Percentiles rank a stretch among this genome's conserved stretches.
These are phyloP conservation scores for Gavia stellata DNA, from an alignment of 2,113 vertebrate genomes.

Conservation along the genomic window DNA sequence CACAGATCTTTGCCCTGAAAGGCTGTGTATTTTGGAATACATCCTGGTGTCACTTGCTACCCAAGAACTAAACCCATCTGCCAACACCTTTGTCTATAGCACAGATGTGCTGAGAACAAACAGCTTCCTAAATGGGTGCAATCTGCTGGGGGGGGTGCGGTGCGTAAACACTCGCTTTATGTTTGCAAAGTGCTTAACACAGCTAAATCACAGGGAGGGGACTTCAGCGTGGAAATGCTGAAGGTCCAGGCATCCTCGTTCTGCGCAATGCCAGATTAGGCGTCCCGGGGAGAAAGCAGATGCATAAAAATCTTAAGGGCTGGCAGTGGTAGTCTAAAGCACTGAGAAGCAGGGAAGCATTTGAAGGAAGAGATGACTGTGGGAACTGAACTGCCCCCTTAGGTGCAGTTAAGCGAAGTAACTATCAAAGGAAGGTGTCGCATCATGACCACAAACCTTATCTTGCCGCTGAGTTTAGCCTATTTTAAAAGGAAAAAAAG, in stretches of 20 bases:
- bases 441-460: not conserved
- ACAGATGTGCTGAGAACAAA: not conserved
- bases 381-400: not conserved
- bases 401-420: not conserved
- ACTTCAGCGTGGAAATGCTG: not conserved
- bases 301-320: not conserved
- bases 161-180: not conserved
- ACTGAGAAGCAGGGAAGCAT: not conserved
- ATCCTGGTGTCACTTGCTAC: not conserved
- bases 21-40: not conserved
- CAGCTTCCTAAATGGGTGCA: not conserved
- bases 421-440: not conserved
- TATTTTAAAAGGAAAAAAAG: not conserved
- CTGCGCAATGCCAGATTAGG: fast-evolving
- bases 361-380: not conserved
- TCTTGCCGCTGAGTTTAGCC: not conserved
- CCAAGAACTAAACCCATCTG: not conserved
- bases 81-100: not conserved
- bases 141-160: not conserved
- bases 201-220: not conserved
- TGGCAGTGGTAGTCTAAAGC: not conserved
- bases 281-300: not conserved
- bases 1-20: not conserved
- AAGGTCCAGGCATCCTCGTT: not conserved
- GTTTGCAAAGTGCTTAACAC: not conserved